Base-by-base conservation (phyloP, 2,797 vertebrate species). In the Siniperca scherzeri region DNA sequence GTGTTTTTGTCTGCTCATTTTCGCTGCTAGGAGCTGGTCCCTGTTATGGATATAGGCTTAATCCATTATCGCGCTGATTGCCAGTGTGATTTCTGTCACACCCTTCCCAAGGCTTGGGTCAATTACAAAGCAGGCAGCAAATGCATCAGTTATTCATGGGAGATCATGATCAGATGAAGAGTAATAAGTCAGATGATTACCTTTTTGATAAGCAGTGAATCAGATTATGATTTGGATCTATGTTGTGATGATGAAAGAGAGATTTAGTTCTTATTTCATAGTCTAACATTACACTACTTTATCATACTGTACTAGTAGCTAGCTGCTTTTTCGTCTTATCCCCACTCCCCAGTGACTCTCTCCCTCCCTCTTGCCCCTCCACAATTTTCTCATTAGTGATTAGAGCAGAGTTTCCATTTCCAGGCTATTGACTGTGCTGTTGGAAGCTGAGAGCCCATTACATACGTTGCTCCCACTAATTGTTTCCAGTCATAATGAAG, bases 401-500 rank as follows among this genome's bases (percentile, higher is more conserved):
- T 93, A 93, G 93, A 94, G 90, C 92, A 92, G 92, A 94, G 94
- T 94, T 94, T 95, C 94, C 93, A 95, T 95, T 95, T 95, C 93
- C 91, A 95, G 89, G 86, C 92, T 94, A 95, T 95, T 93, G 94
- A 95, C 94, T 95, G 89, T 94, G 89, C 94, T 88, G 89, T 91
- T 95, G 91, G 93, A 94, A 92, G 90, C 94, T 81, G 88, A 92
- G 91, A 94, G 92, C 91, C 94, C 89, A 94, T 95, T 93, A 94
- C 93, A 92, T 93, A 94, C 78, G 70, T 93, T 93, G 89, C 90
- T 91, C 82, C 64, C 79, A 71, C 93, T 95, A 95, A 95, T 95
- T 95, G 93, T 95, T 95, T 94, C 93, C 93, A 95, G 93, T 94
- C 92, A 93, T 95, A 95, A 95, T 95, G 94, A 95, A 95, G 94